phyloP scores from a whole-genome alignment of 2,797 vertebrate species.

The Garrulus glandarius region DNA sequence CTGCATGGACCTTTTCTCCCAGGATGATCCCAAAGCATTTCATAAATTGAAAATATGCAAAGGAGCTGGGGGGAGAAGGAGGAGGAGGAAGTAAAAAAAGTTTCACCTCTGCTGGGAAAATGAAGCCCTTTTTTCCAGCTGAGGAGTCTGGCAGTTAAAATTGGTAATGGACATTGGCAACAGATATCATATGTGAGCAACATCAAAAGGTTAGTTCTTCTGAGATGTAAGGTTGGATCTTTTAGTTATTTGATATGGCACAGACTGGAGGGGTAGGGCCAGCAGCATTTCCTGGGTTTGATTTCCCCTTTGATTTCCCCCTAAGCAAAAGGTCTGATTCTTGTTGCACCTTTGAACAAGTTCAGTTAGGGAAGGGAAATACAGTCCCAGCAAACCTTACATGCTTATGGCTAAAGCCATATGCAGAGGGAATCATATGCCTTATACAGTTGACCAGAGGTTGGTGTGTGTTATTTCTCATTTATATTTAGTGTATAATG shows the following conservation, averaged over 20 bases:
- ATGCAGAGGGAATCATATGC: neutral
- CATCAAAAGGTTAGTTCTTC: neutral
- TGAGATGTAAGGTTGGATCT: neutral
- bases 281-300: neutral
- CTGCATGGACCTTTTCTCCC: neutral
- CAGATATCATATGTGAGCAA: neutral
- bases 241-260: neutral
- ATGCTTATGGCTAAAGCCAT: neutral
- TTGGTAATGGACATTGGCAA: neutral
- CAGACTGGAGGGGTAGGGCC: neutral
- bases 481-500: neutral
- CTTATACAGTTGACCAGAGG: neutral
- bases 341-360: neutral
- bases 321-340: neutral
- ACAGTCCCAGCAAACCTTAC: neutral
- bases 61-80: neutral
- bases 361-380: neutral
- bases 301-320: neutral
- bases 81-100: neutral
- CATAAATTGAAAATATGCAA: slow-evolving; percentile 27
- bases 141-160: neutral
- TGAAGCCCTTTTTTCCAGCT: neutral
- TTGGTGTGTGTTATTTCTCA: neutral
- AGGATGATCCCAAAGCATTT: neutral
- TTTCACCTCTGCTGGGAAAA: neutral